Evolutionary conservation across 1,140 invertebrate genomes (phyloP).

Genomic region (Amphibalanus amphitrite): DNA sequence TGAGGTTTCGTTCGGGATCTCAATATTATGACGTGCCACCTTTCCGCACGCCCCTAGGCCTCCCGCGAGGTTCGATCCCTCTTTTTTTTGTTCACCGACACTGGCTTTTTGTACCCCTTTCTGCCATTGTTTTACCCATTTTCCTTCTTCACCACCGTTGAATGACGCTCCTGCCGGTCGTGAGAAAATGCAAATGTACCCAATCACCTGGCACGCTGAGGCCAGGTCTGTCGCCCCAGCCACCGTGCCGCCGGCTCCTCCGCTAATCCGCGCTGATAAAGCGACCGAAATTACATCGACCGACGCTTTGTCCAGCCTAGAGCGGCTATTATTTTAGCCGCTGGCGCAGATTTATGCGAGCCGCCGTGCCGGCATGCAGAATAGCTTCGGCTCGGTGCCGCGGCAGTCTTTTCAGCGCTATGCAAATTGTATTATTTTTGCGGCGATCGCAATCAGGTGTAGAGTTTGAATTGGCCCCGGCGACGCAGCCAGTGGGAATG

Average conservation of each 20-base stretch:
- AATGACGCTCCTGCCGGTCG: not conserved
- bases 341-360: not conserved
- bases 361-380: not conserved
- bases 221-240: not conserved
- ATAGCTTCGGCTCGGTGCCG: not conserved
- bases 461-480: not conserved
- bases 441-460: constrained; percentile 1
- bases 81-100: not conserved
- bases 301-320: not conserved
- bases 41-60: not conserved
- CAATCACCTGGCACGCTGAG: not conserved
- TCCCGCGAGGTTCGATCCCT: not conserved
- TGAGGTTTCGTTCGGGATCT: not conserved
- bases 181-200: not conserved
- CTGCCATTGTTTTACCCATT: not conserved
- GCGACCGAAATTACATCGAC: not conserved
- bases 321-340: not conserved
- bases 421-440: constrained; percentile 1
- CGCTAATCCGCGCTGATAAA: not conserved
- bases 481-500: not conserved
- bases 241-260: no score
- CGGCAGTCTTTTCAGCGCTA: not conserved
- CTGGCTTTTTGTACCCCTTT: not conserved
- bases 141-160: not conserved
- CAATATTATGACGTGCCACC: not conserved